Evolutionary conservation across 2,888 invertebrate genomes (phyloP), one percentile per base, ranked within the genome.

Genomic region (Byasa hedistus): DNA sequence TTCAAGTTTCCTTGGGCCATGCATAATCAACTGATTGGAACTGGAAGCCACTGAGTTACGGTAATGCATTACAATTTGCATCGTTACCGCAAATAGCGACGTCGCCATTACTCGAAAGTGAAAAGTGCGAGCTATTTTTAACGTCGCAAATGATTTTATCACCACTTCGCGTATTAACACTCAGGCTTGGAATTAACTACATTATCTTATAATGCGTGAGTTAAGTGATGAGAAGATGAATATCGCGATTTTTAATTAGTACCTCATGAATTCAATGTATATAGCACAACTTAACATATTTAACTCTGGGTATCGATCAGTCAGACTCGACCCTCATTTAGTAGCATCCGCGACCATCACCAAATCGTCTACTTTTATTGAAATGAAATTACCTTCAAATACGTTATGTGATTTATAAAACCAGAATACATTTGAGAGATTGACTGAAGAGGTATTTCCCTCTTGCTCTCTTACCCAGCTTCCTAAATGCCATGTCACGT

Each of bases 151-250:
- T 69, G 65, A 72, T 72, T 71, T 69, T 63, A 68, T 60, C 19
- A 61, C 61, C 72, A 75, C 74, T 73, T 59, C 32, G 65, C 69
- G 73, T 72, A 75, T 75, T 72, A 72, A 65, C 57, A 24, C 55
- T 24, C 39, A 67, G 59, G 66, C 65, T 71, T 66, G 69, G 68
- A 64, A 58, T 68, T 69, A 60, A 36, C 57, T 48, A 64, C 22
- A 55, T 52, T 48, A 17, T 27, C 19, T 15, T 15, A 61, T 21
- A 59, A 19, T 58, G 22, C 27, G 57, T 32, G n/a, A 22, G 36
- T 56, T 48, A 57, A 65, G 65, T 51, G 52, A 57, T 22, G 8
- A 56, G 57, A 57, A 39, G 7, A 23, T 39, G 32, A n/a, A 12
- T 10, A 54, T 54, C 19, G 19, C 24, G n/a, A 23, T 54, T 15